A percentile compares a stretch with the other conserved stretches of the same genome.
phyloP scores from a whole-genome alignment of 2,797 vertebrate species.

The Malurus leucopterus region DNA sequence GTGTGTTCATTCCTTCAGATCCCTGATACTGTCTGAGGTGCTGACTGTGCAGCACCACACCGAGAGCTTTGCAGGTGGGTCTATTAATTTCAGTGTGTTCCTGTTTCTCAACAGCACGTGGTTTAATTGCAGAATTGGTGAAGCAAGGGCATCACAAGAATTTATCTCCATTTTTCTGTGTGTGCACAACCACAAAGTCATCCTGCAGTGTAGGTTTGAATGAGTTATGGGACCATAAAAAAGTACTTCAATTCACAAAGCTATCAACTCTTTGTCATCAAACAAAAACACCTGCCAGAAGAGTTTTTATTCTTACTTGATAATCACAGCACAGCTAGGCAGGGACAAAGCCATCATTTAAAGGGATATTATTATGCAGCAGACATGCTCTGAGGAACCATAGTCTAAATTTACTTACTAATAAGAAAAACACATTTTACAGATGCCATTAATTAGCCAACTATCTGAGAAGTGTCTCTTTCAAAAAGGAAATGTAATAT shows the following conservation, averaged over 20 bases:
- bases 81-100: not conserved
- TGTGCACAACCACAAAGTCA: not conserved
- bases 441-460: constrained; percentile 32
- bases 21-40: not conserved
- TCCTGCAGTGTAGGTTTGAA: not conserved
- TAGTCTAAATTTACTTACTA: constrained; percentile 36
- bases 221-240: constrained; percentile 51
- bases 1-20: not conserved
- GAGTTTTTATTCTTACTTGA: constrained; percentile 53
- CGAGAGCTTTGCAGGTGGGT: not conserved
- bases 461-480: constrained; percentile 5
- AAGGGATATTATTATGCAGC: constrained; percentile 40
- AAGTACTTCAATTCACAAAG: constrained; percentile 26
- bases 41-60: not conserved
- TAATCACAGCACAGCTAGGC: constrained; percentile 38
- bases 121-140: not conserved
- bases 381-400: not conserved
- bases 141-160: not conserved
- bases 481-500: not conserved
- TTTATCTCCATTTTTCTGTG: not conserved
- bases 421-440: constrained; percentile 42
- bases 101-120: not conserved
- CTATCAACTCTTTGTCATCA: constrained; percentile 46
- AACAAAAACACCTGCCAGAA: constrained; percentile 57
- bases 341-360: constrained; percentile 45